Percentiles rank a stretch among this genome's conserved stretches.
Conservation (phyloP, 2,888 invertebrate genomes). For the Miltochrista miniata region DNA sequence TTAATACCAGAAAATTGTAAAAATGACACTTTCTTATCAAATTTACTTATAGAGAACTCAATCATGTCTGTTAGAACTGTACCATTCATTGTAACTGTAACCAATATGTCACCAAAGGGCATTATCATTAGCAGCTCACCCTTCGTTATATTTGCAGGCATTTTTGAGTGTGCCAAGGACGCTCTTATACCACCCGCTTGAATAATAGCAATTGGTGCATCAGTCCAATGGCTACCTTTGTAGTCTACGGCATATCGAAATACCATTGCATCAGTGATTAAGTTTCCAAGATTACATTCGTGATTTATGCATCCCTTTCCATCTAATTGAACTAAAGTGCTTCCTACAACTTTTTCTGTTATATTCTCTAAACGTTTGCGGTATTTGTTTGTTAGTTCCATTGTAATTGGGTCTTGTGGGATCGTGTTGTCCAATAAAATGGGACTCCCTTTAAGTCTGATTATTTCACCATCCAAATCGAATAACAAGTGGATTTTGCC, state of each 20-base stretch:
- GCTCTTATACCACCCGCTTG: slow-evolving; percentile 91
- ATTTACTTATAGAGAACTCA: slow-evolving; percentile 83
- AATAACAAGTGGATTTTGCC: slow-evolving; percentile 91
- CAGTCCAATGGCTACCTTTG: slow-evolving; percentile 87
- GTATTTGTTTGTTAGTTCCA: slow-evolving; percentile 85
- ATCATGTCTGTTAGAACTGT: slow-evolving; percentile 74
- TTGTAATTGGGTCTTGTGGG: slow-evolving; percentile 86
- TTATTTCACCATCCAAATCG: slow-evolving; percentile 87
- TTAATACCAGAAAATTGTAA: slow-evolving; percentile 55
- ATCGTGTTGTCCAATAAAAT: slow-evolving; percentile 87
- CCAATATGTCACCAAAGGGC: slow-evolving; percentile 90
- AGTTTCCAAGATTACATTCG: slow-evolving; percentile 95
- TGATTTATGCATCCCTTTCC: slow-evolving; percentile 85
- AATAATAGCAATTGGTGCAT: slow-evolving; percentile 89
- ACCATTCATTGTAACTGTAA: slow-evolving; percentile 87
- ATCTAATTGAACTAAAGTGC: slow-evolving; percentile 87
- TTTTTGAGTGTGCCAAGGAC: slow-evolving; percentile 79
- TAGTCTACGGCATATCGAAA: slow-evolving; percentile 80
- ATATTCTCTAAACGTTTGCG: slow-evolving; percentile 78
- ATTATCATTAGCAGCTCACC: slow-evolving; percentile 88
- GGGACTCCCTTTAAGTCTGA: slow-evolving; percentile 87
- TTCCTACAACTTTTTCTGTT: slow-evolving; percentile 85
- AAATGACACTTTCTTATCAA: slow-evolving; percentile 87
- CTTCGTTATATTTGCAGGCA: slow-evolving; percentile 83
- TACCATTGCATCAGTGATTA: slow-evolving; percentile 91